phyloP scores from a whole-genome alignment of 2,888 invertebrate genomes.

The Sceliomorpha sp. region DNA sequence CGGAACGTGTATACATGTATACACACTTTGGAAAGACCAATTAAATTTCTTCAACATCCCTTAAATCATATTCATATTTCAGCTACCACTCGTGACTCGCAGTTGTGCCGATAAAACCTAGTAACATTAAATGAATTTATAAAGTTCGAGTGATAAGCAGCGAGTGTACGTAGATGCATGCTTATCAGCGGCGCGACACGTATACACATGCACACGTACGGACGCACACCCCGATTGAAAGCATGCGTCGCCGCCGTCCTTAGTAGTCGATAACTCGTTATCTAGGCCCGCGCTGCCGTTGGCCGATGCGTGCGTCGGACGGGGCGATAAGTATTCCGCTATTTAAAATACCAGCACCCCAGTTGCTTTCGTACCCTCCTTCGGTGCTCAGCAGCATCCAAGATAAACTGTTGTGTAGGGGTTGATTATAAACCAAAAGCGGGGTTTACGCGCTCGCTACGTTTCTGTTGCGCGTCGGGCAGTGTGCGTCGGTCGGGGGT shows the following conservation, averaged over 20 bases:
- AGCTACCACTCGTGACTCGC: too few species aligned
- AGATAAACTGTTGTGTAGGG: conserved; percentile 77
- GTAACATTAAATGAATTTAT: too few species aligned
- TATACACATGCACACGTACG: background rate
- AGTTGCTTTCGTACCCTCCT: conserved; percentile 45
- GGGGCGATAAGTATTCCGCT: conserved; percentile 73
- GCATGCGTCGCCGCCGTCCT: conserved; percentile 16
- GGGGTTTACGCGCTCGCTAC: conserved; percentile 55
- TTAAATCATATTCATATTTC: too few species aligned
- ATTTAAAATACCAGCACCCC: conserved; percentile 77
- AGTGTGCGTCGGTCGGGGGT: conserved; percentile 55
- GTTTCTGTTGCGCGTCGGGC: conserved; percentile 49
- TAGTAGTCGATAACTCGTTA: conserved; percentile 52
- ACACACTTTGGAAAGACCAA: too few species aligned
- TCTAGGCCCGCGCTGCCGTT: conserved; percentile 31
- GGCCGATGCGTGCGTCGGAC: conserved; percentile 32
- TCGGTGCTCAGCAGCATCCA: conserved; percentile 55
- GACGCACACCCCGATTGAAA: too few species aligned
- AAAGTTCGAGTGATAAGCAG: conserved; percentile 1
- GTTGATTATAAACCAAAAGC: conserved; percentile 75
- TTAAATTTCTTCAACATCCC: too few species aligned
- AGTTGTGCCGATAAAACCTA: too few species aligned
- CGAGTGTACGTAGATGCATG: conserved; percentile 1
- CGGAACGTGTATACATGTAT: too few species aligned
- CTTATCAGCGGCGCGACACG: background rate